Conservation (phyloP, 2,888 invertebrate genomes). For the Cheilosia variabilis region DNA sequence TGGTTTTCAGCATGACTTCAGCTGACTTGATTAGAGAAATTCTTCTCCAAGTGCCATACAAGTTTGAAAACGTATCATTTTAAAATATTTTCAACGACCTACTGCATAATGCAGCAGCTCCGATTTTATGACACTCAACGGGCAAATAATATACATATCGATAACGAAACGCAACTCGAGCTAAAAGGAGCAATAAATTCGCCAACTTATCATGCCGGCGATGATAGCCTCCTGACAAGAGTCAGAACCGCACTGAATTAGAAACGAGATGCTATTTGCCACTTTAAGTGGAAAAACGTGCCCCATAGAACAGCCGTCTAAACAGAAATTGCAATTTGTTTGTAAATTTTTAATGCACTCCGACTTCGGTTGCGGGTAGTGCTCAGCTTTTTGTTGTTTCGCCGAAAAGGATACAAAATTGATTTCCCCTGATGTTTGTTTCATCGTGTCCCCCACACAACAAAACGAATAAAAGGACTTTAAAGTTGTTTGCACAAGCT, state of each 20-base stretch:
- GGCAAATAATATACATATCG: constrained; percentile 17
- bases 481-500: constrained; percentile 43
- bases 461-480: constrained; percentile 2
- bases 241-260: constrained; percentile 26
- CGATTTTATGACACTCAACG: constrained; percentile 4
- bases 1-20: too few species aligned
- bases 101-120: background rate
- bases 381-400: background rate
- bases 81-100: background rate
- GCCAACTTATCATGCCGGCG: constrained; percentile 28
- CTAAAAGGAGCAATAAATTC: constrained; percentile 24
- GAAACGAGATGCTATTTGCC: constrained; percentile 8
- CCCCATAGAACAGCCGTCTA: constrained; percentile 2
- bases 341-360: constrained; percentile 51
- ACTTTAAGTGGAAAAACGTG: constrained; percentile 52
- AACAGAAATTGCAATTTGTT: constrained; percentile 40
- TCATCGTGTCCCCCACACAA: background rate
- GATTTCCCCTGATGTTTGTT: constrained; percentile 62
- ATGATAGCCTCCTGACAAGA: constrained; percentile 21
- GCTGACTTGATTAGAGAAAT: too few species aligned
- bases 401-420: constrained; percentile 12
- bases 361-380: background rate
- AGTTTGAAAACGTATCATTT: too few species aligned
- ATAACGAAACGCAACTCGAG: constrained; percentile 4
- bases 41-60: too few species aligned